Evolutionary conservation across 2,797 vertebrate genomes (phyloP), one percentile per base, ranked within the genome.

Genomic region (Echeneis naucrates): DNA sequence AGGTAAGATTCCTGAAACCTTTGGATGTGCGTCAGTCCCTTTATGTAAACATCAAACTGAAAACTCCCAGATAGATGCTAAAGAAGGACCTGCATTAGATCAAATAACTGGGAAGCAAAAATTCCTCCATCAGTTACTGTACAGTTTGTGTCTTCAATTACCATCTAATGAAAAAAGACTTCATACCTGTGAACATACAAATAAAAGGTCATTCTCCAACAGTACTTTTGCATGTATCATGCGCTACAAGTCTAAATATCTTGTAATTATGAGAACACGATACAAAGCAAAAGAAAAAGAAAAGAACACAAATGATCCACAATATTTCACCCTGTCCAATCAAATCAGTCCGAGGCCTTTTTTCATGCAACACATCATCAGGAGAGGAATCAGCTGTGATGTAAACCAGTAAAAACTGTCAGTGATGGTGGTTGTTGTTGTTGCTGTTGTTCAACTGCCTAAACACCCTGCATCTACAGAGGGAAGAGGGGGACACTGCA

Each of bases 401-500:
- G 70, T 50, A 78, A 87, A 89, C 75, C 83, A 66, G 61, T 57
- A 51, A 66, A 81, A 83, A 77, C 68, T 68, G 76, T 84, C 64
- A 72, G 61, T 52, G 55, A 67, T 65, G 80, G 67, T 53, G 62
- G 76, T 61, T 40, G 67, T 58, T 48, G 63, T 30, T 30, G 30
- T 68, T 55, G 64, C 77, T 40, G 66, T 89, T 77, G 69, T 80
- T 86, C 32, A 71, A 83, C 81, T 78, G 84, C 83, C n/a, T 83
- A 56, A 84, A 78, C 84, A 87, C 88, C 88, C 90, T 84, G 89
- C 88, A 2, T 85, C 78, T 57, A 92, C 89, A 90, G 88, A 87
- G 88, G 92, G 82, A 92, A 87, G 88, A 85, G 84, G 87, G 89
- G 87, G 80, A 86, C 90, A 92, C 90, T 92, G 91, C 90, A 90